Conservation (phyloP, 2,888 invertebrate genomes). For the Entomobrya proxima region DNA sequence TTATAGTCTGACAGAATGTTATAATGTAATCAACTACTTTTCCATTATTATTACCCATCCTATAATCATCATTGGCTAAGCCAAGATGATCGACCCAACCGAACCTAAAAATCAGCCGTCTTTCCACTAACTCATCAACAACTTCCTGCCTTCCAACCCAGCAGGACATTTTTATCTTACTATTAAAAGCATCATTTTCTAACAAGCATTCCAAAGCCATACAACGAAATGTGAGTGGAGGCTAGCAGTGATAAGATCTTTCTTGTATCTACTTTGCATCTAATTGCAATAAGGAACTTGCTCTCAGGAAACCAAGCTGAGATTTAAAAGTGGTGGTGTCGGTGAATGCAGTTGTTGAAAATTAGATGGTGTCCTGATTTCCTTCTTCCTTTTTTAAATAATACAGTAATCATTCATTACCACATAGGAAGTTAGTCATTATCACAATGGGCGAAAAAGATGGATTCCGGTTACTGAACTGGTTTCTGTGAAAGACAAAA, state of each 20-base stretch:
- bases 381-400: too few species aligned
- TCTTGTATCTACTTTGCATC: too few species aligned
- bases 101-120: background rate
- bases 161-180: slow-evolving; percentile 3
- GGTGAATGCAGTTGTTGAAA: too few species aligned
- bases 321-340: too few species aligned
- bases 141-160: slow-evolving; percentile 33
- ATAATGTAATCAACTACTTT: slow-evolving; percentile 50
- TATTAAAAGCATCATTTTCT: background rate
- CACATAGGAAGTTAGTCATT: background rate
- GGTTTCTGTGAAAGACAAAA: too few species aligned
- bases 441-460: background rate
- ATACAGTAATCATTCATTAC: too few species aligned
- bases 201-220: too few species aligned
- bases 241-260: too few species aligned
- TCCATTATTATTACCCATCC: slow-evolving; percentile 14
- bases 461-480: background rate
- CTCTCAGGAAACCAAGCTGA: too few species aligned
- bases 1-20: background rate
- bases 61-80: background rate
- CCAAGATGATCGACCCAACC: background rate
- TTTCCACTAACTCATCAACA: background rate
- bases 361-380: too few species aligned
- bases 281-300: too few species aligned
- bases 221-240: too few species aligned